Conservation (phyloP, 2,113 vertebrate species). For the Rhineura floridana region DNA sequence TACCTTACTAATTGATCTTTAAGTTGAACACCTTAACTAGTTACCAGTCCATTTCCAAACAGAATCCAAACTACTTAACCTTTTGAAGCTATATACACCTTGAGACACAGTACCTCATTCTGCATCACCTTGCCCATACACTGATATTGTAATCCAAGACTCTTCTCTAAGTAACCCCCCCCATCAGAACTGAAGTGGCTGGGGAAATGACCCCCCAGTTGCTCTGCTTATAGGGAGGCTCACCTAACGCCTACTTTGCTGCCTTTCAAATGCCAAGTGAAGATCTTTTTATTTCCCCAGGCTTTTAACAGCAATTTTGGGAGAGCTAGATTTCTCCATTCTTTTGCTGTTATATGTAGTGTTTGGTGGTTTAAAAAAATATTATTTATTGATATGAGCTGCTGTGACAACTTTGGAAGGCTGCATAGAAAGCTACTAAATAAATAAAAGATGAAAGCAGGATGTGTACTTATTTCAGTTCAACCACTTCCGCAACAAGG, state of each 20-base stretch:
- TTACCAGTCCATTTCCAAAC: not conserved
- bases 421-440: not conserved
- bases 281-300: not conserved
- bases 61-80: not conserved
- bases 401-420: not conserved
- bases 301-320: not conserved
- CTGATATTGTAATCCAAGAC: not conserved
- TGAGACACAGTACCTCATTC: not conserved
- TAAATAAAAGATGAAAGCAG: not conserved
- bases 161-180: not conserved
- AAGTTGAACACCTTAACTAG: not conserved
- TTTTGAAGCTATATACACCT: not conserved
- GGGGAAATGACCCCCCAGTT: not conserved
- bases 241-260: not conserved
- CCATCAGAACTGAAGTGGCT: not conserved
- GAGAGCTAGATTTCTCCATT: not conserved
- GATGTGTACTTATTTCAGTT: conserved; percentile 44
- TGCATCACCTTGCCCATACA: not conserved
- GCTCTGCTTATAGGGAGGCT: not conserved
- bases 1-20: not conserved
- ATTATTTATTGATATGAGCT: not conserved
- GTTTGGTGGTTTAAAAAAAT: not conserved
- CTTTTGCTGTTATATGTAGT: not conserved
- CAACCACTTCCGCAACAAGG: conserved; percentile 43
- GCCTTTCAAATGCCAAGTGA: not conserved